Evolutionary conservation across 35 echinoderm and acorn worm genomes (phyloP).

Genomic region (Antedon bifida): DNA sequence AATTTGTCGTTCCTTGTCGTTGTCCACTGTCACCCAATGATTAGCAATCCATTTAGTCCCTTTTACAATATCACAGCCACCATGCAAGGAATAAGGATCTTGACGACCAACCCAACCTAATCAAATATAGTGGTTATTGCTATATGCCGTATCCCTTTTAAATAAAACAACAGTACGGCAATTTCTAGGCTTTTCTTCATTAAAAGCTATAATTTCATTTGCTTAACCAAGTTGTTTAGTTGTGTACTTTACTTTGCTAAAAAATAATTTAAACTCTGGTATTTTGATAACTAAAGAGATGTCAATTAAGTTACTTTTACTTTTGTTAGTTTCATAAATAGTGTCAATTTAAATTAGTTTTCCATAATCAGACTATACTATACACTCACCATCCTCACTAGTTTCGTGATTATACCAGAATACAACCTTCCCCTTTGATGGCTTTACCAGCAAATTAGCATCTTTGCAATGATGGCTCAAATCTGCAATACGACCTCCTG

Average conservation of each 20-base stretch:
- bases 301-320: no score
- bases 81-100: slow-evolving; percentile 45
- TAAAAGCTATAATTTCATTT: no score
- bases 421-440: slow-evolving; percentile 46
- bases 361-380: no score
- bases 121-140: not conserved
- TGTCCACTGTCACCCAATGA: slow-evolving; percentile 68
- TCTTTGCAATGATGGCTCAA: slow-evolving; percentile 35
- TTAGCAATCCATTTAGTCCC: slow-evolving; percentile 83
- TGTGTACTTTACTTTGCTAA: no score
- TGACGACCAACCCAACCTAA: slow-evolving; percentile 62
- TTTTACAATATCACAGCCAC: slow-evolving; percentile 68
- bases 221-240: no score
- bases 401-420: slow-evolving; percentile 54
- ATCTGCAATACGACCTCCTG: not conserved
- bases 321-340: no score
- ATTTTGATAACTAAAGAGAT: no score
- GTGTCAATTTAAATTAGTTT: no score
- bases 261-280: no score
- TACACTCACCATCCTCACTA: not conserved
- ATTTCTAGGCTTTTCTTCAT: no score
- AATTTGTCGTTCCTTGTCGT: not conserved
- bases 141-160: no score
- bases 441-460: slow-evolving; percentile 29
- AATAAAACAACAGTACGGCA: no score